Evolutionary conservation across 2,113 vertebrate genomes (phyloP), one percentile per base, ranked within the genome.

Genomic region (Percopsis transmontana): DNA sequence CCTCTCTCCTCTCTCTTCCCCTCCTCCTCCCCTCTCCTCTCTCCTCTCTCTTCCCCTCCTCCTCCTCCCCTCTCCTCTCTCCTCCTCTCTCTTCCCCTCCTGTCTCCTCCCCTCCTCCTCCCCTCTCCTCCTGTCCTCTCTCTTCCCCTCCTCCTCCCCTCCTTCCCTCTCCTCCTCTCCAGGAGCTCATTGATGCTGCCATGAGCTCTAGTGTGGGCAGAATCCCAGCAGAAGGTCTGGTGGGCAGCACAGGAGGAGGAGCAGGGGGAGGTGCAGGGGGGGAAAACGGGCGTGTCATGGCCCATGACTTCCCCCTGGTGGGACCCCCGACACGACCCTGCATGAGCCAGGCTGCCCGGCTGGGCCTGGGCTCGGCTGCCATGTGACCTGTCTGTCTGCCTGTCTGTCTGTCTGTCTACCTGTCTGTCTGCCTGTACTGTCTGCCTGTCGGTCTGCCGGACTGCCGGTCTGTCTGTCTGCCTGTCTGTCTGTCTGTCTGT

Each of bases 171-270:
- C 21, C 10, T 5, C 39, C 4, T n/a, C 15, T 18, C 91, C 94
- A 97, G 96, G 94, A 96, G 87, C 93, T 95, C 68, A 94, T 96
- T 65, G 95, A 95, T 0, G 95, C 96, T 76, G 95, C 95, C 90
- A 94, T 96, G 92, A 95, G 93, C 88, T 93, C 91, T 77, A 94
- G 92, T 44, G 90, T 95, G 62, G 89, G 94, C 7, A 90, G 93
- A 69, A 90, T 93, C 21, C 91, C 89, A 1, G 89, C 27, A 33
- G 90, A 1, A 79, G 60, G 3, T 64, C 50, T 0, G 52, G 58
- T 0, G 68, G 50, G 38, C 5, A 57, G 21, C 0, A 44, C 2
- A 0, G 62, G 65, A 33, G 86, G 90, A 47, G 85, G 90, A 40
- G 66, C 74, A 24, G 82, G 74, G 18, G 63, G 65, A 10, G 81